Base-by-base conservation (phyloP, 2,888 invertebrate species). In the Latheticus oryzae region DNA sequence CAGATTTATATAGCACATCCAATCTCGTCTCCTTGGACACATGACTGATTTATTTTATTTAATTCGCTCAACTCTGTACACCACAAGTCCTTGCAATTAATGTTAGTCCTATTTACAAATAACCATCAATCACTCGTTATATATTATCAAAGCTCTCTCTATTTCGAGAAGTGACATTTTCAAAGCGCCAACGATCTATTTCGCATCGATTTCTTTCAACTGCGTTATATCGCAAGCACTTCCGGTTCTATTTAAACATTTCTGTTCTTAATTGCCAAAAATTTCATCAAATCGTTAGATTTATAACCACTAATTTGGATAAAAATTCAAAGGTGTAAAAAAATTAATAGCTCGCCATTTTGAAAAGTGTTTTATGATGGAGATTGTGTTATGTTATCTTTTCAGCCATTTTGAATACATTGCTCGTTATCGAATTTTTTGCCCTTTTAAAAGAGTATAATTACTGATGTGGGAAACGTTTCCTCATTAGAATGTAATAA, bases 381-480 rank as follows among this genome's bases (percentile, higher is more conserved):
- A 21, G 30, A 21, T 21, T 13, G 23, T 24, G 42, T n/a, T 15
- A 33, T 33, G 21, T 26, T 37, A 35, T 37, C 35, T 26, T 5
- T 16, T 16, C 37, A 37, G 37, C 56, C 56, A 56, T 56, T 56
- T 56, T 56, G 56, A 56, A 56, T 56, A 50, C 50, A 50, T 56
- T 28, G 12, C 2, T 19, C 28, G 28, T 50, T 50, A 50, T 50
- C 50, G 26, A 32, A 32, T 48, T 37, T 50, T 50, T 50, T 38
- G 38, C 35, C 50, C 37, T 52, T 52, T 42, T 40, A 40, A 52
- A 32, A 33, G 52, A 42, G 17, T 15, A 21, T 52, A 52, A 52
- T 42, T 52, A 16, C 52, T 13, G 32, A 52, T 52, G 42, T 42
- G 42, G 40, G 52, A 42, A 42, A 52, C 24, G 32, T 5, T 9